Percentiles rank a stretch among this genome's conserved stretches.
Conservation (phyloP, 2,797 vertebrate genomes). For the Scomberomorus guttatus region DNA sequence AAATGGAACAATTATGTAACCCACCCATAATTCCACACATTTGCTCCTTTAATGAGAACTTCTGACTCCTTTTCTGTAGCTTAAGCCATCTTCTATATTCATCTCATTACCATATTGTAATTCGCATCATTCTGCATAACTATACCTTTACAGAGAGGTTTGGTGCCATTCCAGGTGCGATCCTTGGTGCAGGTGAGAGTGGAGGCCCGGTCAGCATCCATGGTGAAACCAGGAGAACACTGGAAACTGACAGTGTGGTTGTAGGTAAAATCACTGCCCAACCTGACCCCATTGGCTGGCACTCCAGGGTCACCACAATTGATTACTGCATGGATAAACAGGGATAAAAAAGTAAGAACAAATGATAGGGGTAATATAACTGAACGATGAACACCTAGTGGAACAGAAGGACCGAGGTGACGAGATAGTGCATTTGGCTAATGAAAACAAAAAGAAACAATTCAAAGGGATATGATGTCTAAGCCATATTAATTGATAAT, state of each 20-base stretch:
- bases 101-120: too few relatives aligned
- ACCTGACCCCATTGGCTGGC: slow-evolving; percentile 93
- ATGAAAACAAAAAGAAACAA: not conserved
- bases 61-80: too few relatives aligned
- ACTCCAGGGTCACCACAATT: slow-evolving; percentile 97
- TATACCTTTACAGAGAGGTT: slow-evolving; percentile 94
- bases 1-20: not conserved
- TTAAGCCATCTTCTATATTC: too few relatives aligned
- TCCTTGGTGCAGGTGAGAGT: slow-evolving; percentile 94
- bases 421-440: not conserved
- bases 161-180: slow-evolving; percentile 96
- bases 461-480: slow-evolving; percentile 4
- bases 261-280: slow-evolving; percentile 94
- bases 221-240: slow-evolving; percentile 93
- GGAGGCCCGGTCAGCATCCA: slow-evolving; percentile 93
- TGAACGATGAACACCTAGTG: not conserved
- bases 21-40: not conserved
- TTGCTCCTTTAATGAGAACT: not conserved
- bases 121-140: not conserved
- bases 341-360: not conserved
- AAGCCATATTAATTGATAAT: slow-evolving; percentile 13
- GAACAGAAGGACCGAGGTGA: not conserved
- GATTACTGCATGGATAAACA: slow-evolving; percentile 87
- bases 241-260: slow-evolving; percentile 90
- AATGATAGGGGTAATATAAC: slow-evolving; percentile 5